Conservation (phyloP, 2,888 invertebrate species). For the Lucinisca nassula region DNA sequence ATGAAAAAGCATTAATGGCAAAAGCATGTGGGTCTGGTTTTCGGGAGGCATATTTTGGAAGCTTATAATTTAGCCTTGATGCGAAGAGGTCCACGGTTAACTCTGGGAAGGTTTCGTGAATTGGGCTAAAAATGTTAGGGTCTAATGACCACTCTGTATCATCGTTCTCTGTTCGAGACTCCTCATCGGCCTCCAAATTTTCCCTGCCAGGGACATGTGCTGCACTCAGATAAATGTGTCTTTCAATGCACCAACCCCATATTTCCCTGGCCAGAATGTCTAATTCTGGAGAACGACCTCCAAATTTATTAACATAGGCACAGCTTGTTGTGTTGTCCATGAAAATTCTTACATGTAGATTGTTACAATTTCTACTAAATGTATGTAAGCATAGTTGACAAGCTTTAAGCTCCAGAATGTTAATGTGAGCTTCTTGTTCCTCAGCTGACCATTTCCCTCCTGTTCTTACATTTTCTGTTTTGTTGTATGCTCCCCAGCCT, state of each 20-base stretch:
- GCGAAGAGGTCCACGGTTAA: constrained; percentile 42
- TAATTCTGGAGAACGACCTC: constrained; percentile 16
- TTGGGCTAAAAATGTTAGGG: constrained; percentile 21
- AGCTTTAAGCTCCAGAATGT: constrained; percentile 57
- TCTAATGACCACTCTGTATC: constrained; percentile 46
- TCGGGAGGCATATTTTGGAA: constrained; percentile 25
- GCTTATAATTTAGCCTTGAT: constrained; percentile 39
- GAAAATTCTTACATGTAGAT: constrained; percentile 39
- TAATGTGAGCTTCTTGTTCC: constrained; percentile 49
- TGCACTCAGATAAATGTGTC: constrained; percentile 32
- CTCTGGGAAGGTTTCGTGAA: background rate
- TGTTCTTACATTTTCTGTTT: constrained; percentile 27
- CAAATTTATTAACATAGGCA: constrained; percentile 41
- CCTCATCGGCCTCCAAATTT: constrained; percentile 26
- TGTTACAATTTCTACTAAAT: background rate
- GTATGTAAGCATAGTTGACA: constrained; percentile 35
- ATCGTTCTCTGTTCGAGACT: constrained; percentile 27
- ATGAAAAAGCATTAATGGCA: constrained; percentile 41
- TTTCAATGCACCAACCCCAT: constrained; percentile 49
- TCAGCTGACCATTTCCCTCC: constrained; percentile 40
- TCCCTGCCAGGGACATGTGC: constrained; percentile 43
- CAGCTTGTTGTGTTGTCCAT: constrained; percentile 62
- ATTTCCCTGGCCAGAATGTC: constrained; percentile 42
- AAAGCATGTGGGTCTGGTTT: constrained; percentile 19
- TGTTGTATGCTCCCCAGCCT: constrained; percentile 45